A percentile compares a stretch with the other conserved stretches of the same genome.
Conservation (phyloP, 2,888 invertebrate species). For the Nemurella pictetii region DNA sequence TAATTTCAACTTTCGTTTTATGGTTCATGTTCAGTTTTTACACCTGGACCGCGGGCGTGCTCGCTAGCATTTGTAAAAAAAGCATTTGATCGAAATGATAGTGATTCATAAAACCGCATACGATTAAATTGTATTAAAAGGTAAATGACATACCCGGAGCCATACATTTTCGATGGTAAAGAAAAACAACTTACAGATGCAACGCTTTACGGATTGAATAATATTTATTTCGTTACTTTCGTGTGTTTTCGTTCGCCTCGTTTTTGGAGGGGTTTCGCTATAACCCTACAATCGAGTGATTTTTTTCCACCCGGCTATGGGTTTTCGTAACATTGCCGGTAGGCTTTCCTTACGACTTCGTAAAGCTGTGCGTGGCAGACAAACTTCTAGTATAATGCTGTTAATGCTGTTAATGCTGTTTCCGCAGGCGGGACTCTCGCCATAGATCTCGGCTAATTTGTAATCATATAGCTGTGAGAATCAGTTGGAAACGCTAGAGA, state of each 20-base stretch:
- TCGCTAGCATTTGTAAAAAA: constrained; percentile 28
- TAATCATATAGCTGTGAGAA: constrained; percentile 30
- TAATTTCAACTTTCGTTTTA: constrained; percentile 16
- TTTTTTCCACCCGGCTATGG: background rate
- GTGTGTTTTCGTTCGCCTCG: background rate
- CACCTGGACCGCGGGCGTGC: constrained; percentile 11
- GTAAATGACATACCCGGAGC: constrained; percentile 22
- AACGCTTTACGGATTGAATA: background rate
- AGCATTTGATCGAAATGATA: constrained; percentile 25
- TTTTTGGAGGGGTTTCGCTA: background rate
- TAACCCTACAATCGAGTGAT: constrained; percentile 23
- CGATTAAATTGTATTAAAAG: constrained; percentile 9
- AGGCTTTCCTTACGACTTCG: background rate
- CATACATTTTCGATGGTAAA: background rate
- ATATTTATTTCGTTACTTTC: constrained; percentile 1
- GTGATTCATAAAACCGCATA: constrained; percentile 30
- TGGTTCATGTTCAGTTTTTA: constrained; percentile 6
- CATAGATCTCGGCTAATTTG: background rate
- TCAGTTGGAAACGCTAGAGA: background rate
- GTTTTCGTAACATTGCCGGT: background rate
- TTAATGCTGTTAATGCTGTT: background rate
- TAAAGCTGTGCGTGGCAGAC: background rate
- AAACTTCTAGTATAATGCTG: too few relatives aligned
- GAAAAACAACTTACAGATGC: background rate
- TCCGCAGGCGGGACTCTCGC: background rate